A percentile compares a stretch with the other conserved stretches of the same genome.
phyloP scores from a whole-genome alignment of 2,888 invertebrate species.

The Autographa pulchrina region DNA sequence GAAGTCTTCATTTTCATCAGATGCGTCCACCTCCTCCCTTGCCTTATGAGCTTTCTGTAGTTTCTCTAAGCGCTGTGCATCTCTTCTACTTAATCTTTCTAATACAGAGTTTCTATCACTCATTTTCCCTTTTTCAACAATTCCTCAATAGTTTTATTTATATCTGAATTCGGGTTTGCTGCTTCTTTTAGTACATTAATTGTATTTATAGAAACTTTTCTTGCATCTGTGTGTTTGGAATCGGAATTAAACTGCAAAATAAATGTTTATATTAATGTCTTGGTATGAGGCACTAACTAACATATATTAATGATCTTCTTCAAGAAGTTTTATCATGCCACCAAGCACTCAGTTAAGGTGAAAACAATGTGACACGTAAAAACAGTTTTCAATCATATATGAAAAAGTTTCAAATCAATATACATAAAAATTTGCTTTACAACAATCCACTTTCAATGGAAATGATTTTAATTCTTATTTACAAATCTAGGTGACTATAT shows the following conservation, averaged over 20 bases:
- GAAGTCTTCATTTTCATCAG: slow-evolving; percentile 92
- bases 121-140: slow-evolving; percentile 84
- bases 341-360: neutral
- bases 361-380: neutral
- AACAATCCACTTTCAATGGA: slow-evolving; percentile 11
- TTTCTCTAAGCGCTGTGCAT: slow-evolving; percentile 91
- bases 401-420: neutral
- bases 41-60: slow-evolving; percentile 91
- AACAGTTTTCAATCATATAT: neutral
- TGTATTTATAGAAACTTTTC: slow-evolving; percentile 72
- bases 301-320: neutral
- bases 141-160: slow-evolving; percentile 85
- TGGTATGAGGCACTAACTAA: neutral
- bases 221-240: slow-evolving; percentile 79
- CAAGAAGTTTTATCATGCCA: neutral
- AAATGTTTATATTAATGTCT: slow-evolving; percentile 2
- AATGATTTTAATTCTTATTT: neutral
- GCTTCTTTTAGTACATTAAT: slow-evolving; percentile 85
- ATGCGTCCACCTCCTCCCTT: slow-evolving; percentile 90
- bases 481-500: slow-evolving; percentile 3
- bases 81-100: slow-evolving; percentile 88
- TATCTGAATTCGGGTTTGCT: slow-evolving; percentile 79
- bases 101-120: slow-evolving; percentile 82
- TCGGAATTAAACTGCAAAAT: slow-evolving; percentile 76
- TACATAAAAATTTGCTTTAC: neutral